Conservation (phyloP, 2,888 invertebrate genomes). For the Eupithecia centaureata region DNA sequence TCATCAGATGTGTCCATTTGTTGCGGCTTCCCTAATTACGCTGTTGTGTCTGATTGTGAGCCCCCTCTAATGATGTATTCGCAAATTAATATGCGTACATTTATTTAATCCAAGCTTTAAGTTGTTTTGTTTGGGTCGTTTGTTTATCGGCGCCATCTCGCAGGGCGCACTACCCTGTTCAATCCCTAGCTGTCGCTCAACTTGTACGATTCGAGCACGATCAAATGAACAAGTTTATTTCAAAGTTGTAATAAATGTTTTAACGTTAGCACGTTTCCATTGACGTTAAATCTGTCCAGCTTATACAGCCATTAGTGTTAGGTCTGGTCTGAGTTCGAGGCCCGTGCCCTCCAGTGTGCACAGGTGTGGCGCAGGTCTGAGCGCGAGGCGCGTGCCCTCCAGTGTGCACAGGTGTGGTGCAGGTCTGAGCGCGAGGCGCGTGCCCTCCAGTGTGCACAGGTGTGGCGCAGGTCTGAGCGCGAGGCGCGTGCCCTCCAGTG, state of each 20-base stretch:
- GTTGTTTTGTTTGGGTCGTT: neutral
- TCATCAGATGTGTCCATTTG: slow-evolving; percentile 16
- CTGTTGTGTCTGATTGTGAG: slow-evolving; percentile 1
- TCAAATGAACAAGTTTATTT: neutral
- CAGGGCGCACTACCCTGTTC: no score
- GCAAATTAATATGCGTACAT: slow-evolving; percentile 14
- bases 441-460: no score
- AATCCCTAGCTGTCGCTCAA: no score
- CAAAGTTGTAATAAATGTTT: neutral
- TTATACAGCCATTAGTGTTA: neutral
- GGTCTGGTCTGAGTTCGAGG: no score
- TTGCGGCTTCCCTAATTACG: slow-evolving; percentile 12
- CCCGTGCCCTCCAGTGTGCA: no score
- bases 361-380: no score
- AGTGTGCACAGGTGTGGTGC: no score
- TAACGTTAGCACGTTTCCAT: neutral
- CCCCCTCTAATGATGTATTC: slow-evolving; percentile 18
- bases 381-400: no score
- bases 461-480: no score
- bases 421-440: no score
- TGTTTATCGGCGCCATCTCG: neutral
- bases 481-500: no score
- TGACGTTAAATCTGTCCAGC: neutral
- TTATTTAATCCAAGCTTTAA: neutral
- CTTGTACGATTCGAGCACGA: neutral